Percentiles rank a stretch among this genome's conserved stretches.
phyloP scores from a whole-genome alignment of 2,797 vertebrate genomes.

The Neomorphus geoffroyi region DNA sequence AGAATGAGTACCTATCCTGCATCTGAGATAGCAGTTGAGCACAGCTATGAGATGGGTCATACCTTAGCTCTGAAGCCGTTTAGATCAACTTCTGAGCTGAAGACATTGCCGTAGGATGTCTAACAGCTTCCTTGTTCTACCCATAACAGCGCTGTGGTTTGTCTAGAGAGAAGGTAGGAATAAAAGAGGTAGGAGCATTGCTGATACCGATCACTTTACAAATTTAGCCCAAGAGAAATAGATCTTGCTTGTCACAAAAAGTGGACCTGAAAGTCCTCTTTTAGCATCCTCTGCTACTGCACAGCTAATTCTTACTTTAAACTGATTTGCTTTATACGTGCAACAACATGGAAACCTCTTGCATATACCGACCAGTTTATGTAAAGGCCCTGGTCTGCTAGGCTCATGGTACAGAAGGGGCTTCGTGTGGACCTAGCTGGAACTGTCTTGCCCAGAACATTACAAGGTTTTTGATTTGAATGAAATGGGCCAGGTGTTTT shows the following conservation, averaged over 20 bases:
- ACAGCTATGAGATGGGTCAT: background rate
- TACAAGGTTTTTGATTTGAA: background rate
- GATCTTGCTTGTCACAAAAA: background rate
- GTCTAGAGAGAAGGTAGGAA: background rate
- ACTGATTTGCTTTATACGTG: background rate
- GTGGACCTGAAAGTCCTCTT: background rate
- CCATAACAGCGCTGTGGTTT: background rate
- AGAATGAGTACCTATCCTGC: background rate
- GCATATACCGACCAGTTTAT: background rate
- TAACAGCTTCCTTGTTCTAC: background rate
- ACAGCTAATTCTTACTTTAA: background rate
- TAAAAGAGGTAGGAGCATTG: background rate
- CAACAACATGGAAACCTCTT: background rate
- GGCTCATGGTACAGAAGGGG: background rate
- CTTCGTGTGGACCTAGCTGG: background rate
- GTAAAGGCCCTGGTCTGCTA: background rate
- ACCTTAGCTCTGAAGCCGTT: background rate
- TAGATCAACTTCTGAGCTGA: background rate
- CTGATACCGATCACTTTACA: background rate
- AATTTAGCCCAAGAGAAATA: background rate
- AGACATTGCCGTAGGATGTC: background rate
- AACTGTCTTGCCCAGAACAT: background rate
- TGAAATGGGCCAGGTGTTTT: background rate
- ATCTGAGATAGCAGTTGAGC: background rate
- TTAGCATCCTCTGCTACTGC: background rate